Percentiles rank a stretch among this genome's conserved stretches.
These are phyloP conservation scores for Astyanax mexicanus DNA, from an alignment of 2,797 vertebrate genomes.

Conservation along the genomic window DNA sequence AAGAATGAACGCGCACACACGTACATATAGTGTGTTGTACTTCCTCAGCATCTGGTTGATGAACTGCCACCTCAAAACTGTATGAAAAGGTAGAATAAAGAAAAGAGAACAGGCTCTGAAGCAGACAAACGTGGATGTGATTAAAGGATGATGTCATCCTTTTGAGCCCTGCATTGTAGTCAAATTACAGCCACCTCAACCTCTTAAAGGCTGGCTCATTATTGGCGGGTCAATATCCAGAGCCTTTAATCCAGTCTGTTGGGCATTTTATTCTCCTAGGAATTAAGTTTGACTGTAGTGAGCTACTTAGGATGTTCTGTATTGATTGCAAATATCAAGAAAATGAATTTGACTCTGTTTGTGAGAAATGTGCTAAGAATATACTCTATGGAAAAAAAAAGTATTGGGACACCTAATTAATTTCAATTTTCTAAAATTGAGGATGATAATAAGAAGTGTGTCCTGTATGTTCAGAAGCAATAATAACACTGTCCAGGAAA, in stretches of 20 bases:
- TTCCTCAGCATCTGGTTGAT: neutral
- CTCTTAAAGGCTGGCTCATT: neutral
- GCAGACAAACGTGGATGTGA: neutral
- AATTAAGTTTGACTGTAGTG: neutral
- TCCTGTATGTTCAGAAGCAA: too few relatives aligned
- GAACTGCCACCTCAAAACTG: neutral
- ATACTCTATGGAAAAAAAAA: too few relatives aligned
- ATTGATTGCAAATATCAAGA: too few relatives aligned
- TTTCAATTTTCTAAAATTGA: too few relatives aligned
- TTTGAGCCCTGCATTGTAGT: neutral
- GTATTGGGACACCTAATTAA: too few relatives aligned
- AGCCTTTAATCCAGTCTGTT: neutral
- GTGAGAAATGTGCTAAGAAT: too few relatives aligned
- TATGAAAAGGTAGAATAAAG: too few relatives aligned
- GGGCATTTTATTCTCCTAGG: neutral
- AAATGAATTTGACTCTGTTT: too few relatives aligned
- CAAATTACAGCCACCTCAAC: neutral
- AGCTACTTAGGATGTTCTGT: neutral
- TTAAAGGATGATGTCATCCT: conserved; percentile 21
- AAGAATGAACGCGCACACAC: conserved; percentile 13
- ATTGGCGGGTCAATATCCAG: neutral
- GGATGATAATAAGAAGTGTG: too few relatives aligned
- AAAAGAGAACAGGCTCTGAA: neutral
- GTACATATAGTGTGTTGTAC: neutral
- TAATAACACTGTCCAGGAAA: too few relatives aligned